Evolutionary conservation across 2,113 vertebrate genomes (phyloP), one percentile per base, ranked within the genome.

Genomic region (Xenus cinereus): DNA sequence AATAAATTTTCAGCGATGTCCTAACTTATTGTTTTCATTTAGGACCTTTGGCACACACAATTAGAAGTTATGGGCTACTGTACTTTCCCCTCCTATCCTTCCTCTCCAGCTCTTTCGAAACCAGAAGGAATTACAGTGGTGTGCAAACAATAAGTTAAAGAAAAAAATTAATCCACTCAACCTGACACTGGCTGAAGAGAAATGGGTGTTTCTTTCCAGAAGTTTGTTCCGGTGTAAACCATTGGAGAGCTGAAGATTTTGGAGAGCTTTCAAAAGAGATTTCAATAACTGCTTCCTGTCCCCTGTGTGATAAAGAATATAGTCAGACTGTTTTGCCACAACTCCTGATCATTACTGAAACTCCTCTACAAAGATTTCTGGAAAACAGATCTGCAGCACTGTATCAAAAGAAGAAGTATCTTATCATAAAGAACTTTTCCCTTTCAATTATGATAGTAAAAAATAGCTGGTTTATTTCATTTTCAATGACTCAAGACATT

Each of bases 151-250:
- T 7, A 78, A 45, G 24, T 37, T n/a, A 17, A 21, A 74, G 77
- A 84, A 51, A 43, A 22, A 32, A 59, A 33, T 13, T 13, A 53
- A 24, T 37, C 37, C 15, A 53, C 87, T 86, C 97, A 97, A 99
- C 99, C 98, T 99, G 99, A 97, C 99, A 99, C 89, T 99, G 99
- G 96, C 99, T 99, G 97, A 99, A 99, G 92, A 99, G 99, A 97
- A 99, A 99, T 0, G 99, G 99, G 12, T 99, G 98, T 20, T 98
- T 97, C 96, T 99, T 99, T 53, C 99, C 99, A 6, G 99, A 99
- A 10, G 99, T 99, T 97, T 99, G 99, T 35, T 98, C 98, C 22
- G 99, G 99, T 39, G 97, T 98, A 93, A 99, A 98, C 99, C 99
- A 99, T 83, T 99, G 99, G 80, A 99, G 98, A 23, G 99, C 99